These are phyloP conservation scores for Zosterops borbonicus DNA, from an alignment of 2,113 vertebrate genomes.

Conservation along the genomic window DNA sequence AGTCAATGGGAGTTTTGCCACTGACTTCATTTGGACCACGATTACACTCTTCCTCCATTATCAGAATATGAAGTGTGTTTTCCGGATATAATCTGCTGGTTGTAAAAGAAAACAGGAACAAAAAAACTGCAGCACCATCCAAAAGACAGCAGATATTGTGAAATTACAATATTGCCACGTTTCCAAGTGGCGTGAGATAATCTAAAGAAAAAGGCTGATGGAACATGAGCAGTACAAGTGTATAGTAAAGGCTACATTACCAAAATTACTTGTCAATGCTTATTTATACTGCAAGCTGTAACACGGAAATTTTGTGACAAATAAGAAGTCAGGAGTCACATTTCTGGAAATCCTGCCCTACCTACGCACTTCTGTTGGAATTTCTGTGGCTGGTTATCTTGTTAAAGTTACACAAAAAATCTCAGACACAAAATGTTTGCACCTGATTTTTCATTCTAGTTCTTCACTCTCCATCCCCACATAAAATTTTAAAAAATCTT, in stretches of 20 bases:
- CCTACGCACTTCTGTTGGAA: not conserved
- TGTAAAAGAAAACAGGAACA: not conserved
- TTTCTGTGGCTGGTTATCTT: not conserved
- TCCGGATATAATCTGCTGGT: slow-evolving; percentile 10
- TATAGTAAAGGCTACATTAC: not conserved
- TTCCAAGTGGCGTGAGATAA: not conserved
- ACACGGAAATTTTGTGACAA: not conserved
- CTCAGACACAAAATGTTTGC: not conserved
- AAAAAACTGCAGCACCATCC: not conserved
- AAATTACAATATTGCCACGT: not conserved
- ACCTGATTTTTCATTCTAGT: not conserved
- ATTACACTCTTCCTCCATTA: not conserved
- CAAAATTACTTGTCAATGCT: not conserved
- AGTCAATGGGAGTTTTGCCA: slow-evolving; percentile 41
- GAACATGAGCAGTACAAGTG: not conserved
- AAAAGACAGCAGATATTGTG: not conserved
- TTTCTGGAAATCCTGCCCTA: not conserved
- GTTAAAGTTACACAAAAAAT: not conserved
- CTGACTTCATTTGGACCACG: slow-evolving; percentile 48
- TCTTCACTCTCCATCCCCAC: not conserved
- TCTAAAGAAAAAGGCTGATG: not conserved
- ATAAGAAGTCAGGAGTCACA: not conserved
- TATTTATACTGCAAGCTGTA: not conserved
- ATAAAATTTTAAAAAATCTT: not conserved
- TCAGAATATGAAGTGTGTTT: slow-evolving; percentile 24